A percentile compares a stretch with the other conserved stretches of the same genome.
These are phyloP conservation scores for Eutrigla gurnardus DNA, from an alignment of 2,797 vertebrate genomes.

Conservation along the genomic window DNA sequence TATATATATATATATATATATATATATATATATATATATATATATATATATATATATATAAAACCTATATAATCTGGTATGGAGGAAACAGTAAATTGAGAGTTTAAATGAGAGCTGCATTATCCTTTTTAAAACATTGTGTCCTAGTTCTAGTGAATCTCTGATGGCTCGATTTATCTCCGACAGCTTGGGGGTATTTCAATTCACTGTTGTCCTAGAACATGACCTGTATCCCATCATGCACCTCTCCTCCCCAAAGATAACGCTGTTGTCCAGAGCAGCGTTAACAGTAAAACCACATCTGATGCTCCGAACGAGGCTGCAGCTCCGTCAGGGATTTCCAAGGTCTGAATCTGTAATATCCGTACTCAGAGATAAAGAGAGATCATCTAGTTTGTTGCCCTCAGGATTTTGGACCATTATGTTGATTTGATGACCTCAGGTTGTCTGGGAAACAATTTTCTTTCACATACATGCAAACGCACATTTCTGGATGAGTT, in stretches of 20 bases:
- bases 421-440: too few relatives aligned
- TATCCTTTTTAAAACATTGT: slow-evolving; percentile 15
- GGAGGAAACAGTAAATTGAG: not conserved
- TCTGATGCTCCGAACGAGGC: not conserved
- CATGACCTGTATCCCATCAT: slow-evolving; percentile 34
- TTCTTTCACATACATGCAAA: too few relatives aligned
- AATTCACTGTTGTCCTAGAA: slow-evolving; percentile 7
- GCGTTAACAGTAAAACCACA: slow-evolving; percentile 1
- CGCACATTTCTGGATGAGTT: too few relatives aligned
- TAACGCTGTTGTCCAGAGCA: not conserved
- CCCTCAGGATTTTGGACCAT: not conserved
- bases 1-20: too few relatives aligned
- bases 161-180: slow-evolving; percentile 39
- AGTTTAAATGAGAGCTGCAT: slow-evolving; percentile 11
- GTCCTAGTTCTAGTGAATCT: slow-evolving; percentile 16
- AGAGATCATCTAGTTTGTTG: not conserved
- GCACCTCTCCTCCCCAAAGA: slow-evolving; percentile 36
- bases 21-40: too few relatives aligned
- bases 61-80: not conserved
- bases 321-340: not conserved
- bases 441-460: too few relatives aligned
- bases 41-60: too few relatives aligned
- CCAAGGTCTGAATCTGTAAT: not conserved
- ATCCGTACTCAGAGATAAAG: too few relatives aligned
- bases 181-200: slow-evolving; percentile 42